Evolutionary conservation across 2,797 vertebrate genomes (phyloP).

Genomic region (Sebastes minor): DNA sequence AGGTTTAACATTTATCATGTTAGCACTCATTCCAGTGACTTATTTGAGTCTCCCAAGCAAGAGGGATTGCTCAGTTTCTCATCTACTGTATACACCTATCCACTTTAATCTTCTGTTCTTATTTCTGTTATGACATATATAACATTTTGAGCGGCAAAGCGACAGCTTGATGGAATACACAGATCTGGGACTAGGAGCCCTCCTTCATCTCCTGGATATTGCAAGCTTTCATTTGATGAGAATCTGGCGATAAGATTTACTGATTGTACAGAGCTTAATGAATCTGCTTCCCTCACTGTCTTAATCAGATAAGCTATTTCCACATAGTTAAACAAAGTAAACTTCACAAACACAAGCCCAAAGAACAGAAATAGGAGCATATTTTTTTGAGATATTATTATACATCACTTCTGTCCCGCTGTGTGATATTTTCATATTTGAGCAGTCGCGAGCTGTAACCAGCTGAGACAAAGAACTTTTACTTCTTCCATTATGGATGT

Average conservation of each 20-base stretch:
- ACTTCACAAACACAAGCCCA: constrained; percentile 70
- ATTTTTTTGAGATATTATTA: constrained; percentile 55
- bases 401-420: constrained; percentile 47
- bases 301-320: constrained; percentile 72
- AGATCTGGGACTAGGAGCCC: constrained; percentile 61
- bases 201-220: constrained; percentile 75
- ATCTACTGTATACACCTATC: constrained; percentile 40
- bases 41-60: constrained; percentile 46
- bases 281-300: constrained; percentile 72
- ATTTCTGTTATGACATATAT: constrained; percentile 66
- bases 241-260: constrained; percentile 74
- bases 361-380: constrained; percentile 48
- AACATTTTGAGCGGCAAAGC: constrained; percentile 54
- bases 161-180: constrained; percentile 67
- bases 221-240: constrained; percentile 77
- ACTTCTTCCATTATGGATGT: constrained; percentile 71
- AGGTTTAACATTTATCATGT: constrained; percentile 11
- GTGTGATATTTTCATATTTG: constrained; percentile 56
- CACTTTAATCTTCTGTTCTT: constrained; percentile 47
- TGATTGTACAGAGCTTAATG: constrained; percentile 79
- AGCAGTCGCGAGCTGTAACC: constrained; percentile 60
- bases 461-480: constrained; percentile 71
- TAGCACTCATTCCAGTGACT: constrained; percentile 17
- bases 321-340: constrained; percentile 70
- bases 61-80: constrained; percentile 32